Conservation (phyloP, 2,888 invertebrate species). For the Vesta saturnalis region DNA sequence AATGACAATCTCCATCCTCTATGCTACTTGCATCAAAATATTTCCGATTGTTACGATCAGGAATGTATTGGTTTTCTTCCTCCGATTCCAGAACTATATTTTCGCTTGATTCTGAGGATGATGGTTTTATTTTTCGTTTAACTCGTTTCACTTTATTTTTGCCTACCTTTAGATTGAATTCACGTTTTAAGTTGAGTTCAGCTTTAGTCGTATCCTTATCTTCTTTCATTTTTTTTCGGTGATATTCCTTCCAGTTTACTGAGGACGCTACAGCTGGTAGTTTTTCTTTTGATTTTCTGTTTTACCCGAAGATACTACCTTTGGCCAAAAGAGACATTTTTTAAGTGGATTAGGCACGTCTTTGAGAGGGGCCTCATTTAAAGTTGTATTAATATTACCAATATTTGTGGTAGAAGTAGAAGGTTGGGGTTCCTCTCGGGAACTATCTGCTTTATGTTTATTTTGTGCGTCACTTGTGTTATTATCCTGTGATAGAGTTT, state of each 20-base stretch:
- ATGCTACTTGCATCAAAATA: not conserved
- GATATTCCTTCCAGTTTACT: not conserved
- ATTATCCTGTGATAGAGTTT: too few relatives aligned
- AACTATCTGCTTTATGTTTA: not conserved
- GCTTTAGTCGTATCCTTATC: not conserved
- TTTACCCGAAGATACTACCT: not conserved
- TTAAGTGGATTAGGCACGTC: not conserved
- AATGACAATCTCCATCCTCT: not conserved
- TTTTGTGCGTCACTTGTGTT: not conserved
- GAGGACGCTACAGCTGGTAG: not conserved
- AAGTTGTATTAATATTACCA: too few relatives aligned
- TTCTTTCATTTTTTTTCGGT: not conserved
- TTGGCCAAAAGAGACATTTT: not conserved
- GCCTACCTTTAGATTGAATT: too few relatives aligned
- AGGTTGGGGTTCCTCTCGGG: too few relatives aligned
- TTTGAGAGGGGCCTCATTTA: not conserved
- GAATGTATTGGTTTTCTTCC: not conserved
- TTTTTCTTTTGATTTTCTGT: not conserved
- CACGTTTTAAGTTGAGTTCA: too few relatives aligned
- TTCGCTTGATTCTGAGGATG: slow-evolving; percentile 7
- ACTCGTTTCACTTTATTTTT: too few relatives aligned
- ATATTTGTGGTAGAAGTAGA: too few relatives aligned
- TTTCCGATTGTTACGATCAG: not conserved
- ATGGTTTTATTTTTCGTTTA: not conserved
- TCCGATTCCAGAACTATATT: slow-evolving; percentile 3